Evolutionary conservation across 2,113 vertebrate genomes (phyloP).

Genomic region (Tinamus guttatus): DNA sequence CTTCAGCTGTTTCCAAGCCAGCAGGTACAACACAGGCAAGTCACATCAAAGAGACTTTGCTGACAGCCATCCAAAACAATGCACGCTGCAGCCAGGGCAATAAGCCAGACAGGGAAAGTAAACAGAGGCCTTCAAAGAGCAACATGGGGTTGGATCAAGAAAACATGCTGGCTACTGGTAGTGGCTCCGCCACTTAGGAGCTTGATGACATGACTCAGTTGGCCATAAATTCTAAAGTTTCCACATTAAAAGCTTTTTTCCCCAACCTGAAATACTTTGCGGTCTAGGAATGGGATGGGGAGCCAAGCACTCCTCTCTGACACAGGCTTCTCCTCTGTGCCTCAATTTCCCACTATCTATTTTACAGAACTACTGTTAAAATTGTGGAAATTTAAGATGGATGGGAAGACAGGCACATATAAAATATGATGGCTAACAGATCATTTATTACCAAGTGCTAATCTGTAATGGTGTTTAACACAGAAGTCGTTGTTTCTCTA

Average conservation of each 20-base stretch:
- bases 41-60: slow-evolving; percentile 31
- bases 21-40: slow-evolving; percentile 40
- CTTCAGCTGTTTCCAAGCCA: not conserved
- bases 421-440: not conserved
- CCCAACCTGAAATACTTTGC: not conserved
- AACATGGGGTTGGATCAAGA: not conserved
- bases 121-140: slow-evolving; percentile 30
- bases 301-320: not conserved
- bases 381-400: not conserved
- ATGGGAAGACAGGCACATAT: not conserved
- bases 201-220: not conserved
- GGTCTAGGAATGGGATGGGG: not conserved
- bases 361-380: not conserved
- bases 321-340: not conserved
- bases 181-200: not conserved
- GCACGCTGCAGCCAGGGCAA: not conserved
- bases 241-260: not conserved
- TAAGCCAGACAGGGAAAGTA: slow-evolving; percentile 33
- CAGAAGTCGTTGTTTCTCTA: not conserved
- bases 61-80: slow-evolving; percentile 43
- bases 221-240: not conserved
- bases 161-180: not conserved
- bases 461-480: not conserved
- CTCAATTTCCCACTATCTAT: not conserved
- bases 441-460: not conserved